phyloP scores from a whole-genome alignment of 2,113 vertebrate species.

The Leptodactylus fuscus region DNA sequence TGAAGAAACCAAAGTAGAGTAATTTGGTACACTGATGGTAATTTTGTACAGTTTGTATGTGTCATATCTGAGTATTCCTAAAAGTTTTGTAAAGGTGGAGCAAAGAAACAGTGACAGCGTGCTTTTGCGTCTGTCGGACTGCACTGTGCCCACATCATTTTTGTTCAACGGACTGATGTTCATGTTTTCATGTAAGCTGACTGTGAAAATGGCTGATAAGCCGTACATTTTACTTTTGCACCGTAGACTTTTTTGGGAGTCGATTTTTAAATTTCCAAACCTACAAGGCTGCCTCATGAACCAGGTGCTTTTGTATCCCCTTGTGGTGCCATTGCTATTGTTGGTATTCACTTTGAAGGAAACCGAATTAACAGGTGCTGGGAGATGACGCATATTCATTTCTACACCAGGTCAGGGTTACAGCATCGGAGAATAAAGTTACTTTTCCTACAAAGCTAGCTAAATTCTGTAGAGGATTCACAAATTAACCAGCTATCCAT shows the following conservation, averaged over 20 bases:
- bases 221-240: slow-evolving; percentile 63
- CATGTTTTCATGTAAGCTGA: slow-evolving; percentile 66
- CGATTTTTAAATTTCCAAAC: slow-evolving; percentile 60
- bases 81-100: slow-evolving; percentile 66
- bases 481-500: neutral
- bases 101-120: slow-evolving; percentile 64
- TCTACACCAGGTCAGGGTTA: neutral
- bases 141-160: slow-evolving; percentile 66
- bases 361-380: neutral
- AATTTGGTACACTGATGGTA: slow-evolving; percentile 68
- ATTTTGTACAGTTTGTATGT: slow-evolving; percentile 72
- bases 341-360: slow-evolving; percentile 6
- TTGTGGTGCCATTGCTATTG: slow-evolving; percentile 53
- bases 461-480: neutral
- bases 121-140: slow-evolving; percentile 61
- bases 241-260: slow-evolving; percentile 29
- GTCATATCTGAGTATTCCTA: slow-evolving; percentile 61
- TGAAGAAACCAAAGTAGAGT: slow-evolving; percentile 71
- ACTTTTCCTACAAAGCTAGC: slow-evolving; percentile 20
- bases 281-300: slow-evolving; percentile 58
- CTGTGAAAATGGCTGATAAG: slow-evolving; percentile 68
- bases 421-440: slow-evolving; percentile 50
- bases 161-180: slow-evolving; percentile 64
- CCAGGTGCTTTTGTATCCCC: slow-evolving; percentile 60
- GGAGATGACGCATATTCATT: neutral